A percentile compares a stretch with the other conserved stretches of the same genome.
These are phyloP conservation scores for Philotrypesis tridentata DNA, from an alignment of 1,140 invertebrate species.

Conservation along the genomic window DNA sequence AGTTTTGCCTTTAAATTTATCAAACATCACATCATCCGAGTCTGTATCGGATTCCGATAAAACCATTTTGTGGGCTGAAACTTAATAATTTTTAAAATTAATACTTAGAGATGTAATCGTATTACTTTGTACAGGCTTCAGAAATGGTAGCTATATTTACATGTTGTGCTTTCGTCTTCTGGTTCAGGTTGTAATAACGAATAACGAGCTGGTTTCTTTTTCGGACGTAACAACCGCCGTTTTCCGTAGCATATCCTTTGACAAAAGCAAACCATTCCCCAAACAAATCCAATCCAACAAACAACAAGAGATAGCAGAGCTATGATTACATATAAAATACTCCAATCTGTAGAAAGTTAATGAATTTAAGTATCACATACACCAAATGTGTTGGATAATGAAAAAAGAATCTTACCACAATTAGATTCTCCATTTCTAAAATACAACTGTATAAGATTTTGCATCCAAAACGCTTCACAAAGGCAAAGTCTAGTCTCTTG, in stretches of 20 bases:
- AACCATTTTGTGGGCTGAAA: slow-evolving; percentile 69
- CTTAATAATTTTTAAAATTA: slow-evolving; percentile 52
- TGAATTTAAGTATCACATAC: background rate
- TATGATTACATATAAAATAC: slow-evolving; percentile 89
- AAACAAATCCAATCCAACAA: slow-evolving; percentile 78
- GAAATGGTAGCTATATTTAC: slow-evolving; percentile 54
- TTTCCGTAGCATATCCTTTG: slow-evolving; percentile 75
- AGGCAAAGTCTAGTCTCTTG: slow-evolving; percentile 87
- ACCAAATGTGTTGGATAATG: background rate
- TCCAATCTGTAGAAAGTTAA: slow-evolving; percentile 82
- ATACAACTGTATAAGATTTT: slow-evolving; percentile 80
- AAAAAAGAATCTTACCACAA: slow-evolving; percentile 78
- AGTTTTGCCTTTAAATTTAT: slow-evolving; percentile 65
- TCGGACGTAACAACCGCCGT: slow-evolving; percentile 62
- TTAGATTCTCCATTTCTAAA: slow-evolving; percentile 81
- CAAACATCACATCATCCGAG: slow-evolving; percentile 70
- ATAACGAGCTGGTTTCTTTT: slow-evolving; percentile 70
- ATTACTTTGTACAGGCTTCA: no score
- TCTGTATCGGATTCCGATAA: slow-evolving; percentile 70
- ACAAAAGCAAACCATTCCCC: slow-evolving; percentile 82
- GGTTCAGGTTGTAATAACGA: slow-evolving; percentile 68
- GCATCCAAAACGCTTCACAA: slow-evolving; percentile 98
- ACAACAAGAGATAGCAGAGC: slow-evolving; percentile 80
- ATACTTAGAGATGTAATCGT: no score
- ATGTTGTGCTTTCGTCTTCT: slow-evolving; percentile 68